These are phyloP conservation scores for Orthonyx spaldingii DNA, from an alignment of 2,113 vertebrate genomes.

Conservation along the genomic window DNA sequence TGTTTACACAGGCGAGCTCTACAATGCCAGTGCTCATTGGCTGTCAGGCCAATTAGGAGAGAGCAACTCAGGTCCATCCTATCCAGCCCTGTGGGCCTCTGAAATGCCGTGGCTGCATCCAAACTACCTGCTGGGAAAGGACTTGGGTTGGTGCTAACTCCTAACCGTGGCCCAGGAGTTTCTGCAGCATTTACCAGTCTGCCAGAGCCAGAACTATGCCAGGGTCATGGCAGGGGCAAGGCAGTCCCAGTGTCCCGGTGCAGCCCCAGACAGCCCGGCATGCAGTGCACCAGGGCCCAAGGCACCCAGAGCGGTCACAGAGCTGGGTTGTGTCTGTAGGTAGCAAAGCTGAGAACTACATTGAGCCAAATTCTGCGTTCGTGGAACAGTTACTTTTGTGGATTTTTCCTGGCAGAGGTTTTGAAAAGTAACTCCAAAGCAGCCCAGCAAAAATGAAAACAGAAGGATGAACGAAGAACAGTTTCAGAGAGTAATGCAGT, in stretches of 20 bases:
- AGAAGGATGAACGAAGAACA: background rate
- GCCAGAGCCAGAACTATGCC: background rate
- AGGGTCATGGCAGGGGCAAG: background rate
- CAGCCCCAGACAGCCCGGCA: background rate
- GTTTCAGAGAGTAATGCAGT: background rate
- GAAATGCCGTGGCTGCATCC: background rate
- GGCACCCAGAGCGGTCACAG: fast-evolving
- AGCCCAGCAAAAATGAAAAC: background rate
- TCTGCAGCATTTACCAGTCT: background rate
- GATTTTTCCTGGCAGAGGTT: background rate
- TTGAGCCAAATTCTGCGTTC: background rate
- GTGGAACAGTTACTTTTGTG: background rate
- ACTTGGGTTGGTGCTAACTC: background rate
- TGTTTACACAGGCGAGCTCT: background rate
- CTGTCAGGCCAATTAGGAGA: background rate
- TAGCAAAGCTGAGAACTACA: background rate
- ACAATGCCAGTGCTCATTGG: background rate
- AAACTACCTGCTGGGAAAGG: background rate
- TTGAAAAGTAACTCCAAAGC: background rate
- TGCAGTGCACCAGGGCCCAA: too few relatives aligned
- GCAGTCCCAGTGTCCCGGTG: fast-evolving
- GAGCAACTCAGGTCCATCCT: background rate
- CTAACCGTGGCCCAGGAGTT: background rate
- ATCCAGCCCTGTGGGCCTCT: background rate
- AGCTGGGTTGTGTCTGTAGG: background rate